Base-by-base conservation (phyloP, 2,888 invertebrate species). In the Eurytoma adleriae region DNA sequence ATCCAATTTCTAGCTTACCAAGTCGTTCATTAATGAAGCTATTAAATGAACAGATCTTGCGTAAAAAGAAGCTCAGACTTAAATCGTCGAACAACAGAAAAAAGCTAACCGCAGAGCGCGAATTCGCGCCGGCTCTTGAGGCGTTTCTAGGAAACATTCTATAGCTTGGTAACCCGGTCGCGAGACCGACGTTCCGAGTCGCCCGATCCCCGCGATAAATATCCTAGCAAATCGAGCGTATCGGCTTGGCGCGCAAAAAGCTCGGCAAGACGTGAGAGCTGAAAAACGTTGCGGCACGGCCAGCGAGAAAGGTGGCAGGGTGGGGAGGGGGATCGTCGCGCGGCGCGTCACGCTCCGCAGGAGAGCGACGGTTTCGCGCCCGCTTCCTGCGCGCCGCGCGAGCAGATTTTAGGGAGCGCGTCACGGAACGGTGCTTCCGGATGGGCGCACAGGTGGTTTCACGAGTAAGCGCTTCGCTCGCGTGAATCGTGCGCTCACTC, bases 201-300 rank as follows among this genome's bases (percentile, higher is more conserved):
- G 24, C 24, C 2, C 24, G 24, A 24, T 24, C 18, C 3, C 16
- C 27, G 18, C 62, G 69, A 79, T 73, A 79, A 73, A 79, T 56
- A 74, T 68, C 69, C 69, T 13, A 30, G 59, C 81, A 84, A 83
- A 83, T 85, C 75, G 84, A 85, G 80, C 83, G 79, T 81, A 80
- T 62, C 79, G 24, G 59, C 20, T 20, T 18, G 14, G 27, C 54
- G 14, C 12, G 24, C 5, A 4, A 30, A 27, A 30, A 59, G 24
- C 30, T 30, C 4, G 16, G 24, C 64, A 52, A 52, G 27, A 16
- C 27, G 62, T 48, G 52, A 48, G 18, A 61, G 20, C 10, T 1
- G 7, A 12, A 62, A n/a, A n/a, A 16, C 30, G 18, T 7, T n/a
- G n/a, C 50, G 14, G 27, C 7, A 13, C 24, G 24, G 24, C 24